Base-by-base conservation (phyloP, 1,140 invertebrate genomes). In the Dolichoris vasculosae region DNA sequence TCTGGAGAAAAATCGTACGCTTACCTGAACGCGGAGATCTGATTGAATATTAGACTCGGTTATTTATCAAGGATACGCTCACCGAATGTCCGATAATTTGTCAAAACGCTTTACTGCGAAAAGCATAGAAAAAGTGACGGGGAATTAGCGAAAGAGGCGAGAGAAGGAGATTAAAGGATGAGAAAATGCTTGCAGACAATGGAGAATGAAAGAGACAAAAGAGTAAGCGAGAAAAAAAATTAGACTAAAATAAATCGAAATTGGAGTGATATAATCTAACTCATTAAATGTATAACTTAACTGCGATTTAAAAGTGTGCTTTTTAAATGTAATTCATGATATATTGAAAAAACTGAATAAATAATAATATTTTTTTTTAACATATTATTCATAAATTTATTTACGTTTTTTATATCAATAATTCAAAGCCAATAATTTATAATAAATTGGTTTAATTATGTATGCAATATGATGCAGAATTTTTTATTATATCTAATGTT, bases 41-140 rank as follows among this genome's bases (percentile, higher is more conserved):
- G 90, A 92, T 92, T 92, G 90, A 92, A 92, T 92, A 93, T 92
- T 92, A 91, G 88, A 88, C 89, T 90, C 90, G 88, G 88, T 88
- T 90, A 88, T 90, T 91, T 92, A 92, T 93, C 91, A 90, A 86
- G 83, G 84, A 87, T 86, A 90, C 91, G 89, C 88, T 86, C 83
- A 82, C 83, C 90, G 92, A 92, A 93, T 93, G 89, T 32, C 88
- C 90, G 90, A 92, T 92, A 90, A 90, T 87, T 88, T 55, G 83
- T 77, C 75, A 35, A 38, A 23, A 55, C 75, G 80, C 84, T 83
- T 46, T 55, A 23, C 30, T 46, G 13, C 26, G 40, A 80, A 67
- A 80, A 59, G 59, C 84, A 48, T 32, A 46, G 23, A 69, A 82
- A 59, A 83, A 80, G 77, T 46, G 81, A 83, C 63, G 48, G 51